Conservation (phyloP, 2,113 vertebrate species). For the Pteruthius melanotis region DNA sequence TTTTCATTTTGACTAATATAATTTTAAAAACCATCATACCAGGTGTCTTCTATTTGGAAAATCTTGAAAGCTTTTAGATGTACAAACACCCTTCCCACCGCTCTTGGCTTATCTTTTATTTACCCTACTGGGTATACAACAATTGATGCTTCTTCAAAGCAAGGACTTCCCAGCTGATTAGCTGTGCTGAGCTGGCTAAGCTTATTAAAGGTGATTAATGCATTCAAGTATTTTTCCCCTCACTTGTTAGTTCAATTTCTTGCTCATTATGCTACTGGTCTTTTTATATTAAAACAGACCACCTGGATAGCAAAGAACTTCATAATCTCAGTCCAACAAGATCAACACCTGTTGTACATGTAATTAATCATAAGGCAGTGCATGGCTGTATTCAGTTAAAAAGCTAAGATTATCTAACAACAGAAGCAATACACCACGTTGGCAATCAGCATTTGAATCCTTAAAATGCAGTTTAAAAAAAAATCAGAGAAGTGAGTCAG, state of each 20-base stretch:
- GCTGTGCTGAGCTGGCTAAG: conserved; percentile 37
- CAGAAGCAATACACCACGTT: conserved; percentile 16
- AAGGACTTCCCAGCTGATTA: conserved; percentile 41
- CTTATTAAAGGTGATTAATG: conserved; percentile 68
- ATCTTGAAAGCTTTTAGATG: conserved; percentile 48
- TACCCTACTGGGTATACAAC: conserved; percentile 34
- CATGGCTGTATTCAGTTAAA: conserved; percentile 24
- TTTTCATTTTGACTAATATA: not conserved
- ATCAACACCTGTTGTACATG: conserved; percentile 66
- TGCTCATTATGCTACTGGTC: conserved; percentile 59
- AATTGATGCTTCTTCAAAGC: conserved; percentile 54
- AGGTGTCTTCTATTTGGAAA: conserved; percentile 50
- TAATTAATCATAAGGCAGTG: conserved; percentile 57
- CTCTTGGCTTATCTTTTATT: conserved; percentile 53
- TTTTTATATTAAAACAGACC: conserved; percentile 70
- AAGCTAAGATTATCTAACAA: conserved; percentile 57
- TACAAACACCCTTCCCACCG: conserved; percentile 37
- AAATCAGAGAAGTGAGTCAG: conserved; percentile 58
- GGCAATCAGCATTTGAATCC: conserved; percentile 48
- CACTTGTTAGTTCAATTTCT: conserved; percentile 57
- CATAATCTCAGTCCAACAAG: conserved; percentile 60
- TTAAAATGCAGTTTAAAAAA: conserved; percentile 37
- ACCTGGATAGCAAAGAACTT: conserved; percentile 65
- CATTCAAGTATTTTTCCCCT: conserved; percentile 49
- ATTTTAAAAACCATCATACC: conserved; percentile 29